Conservation (phyloP, 2,113 vertebrate species). For the Eolophus roseicapilla region DNA sequence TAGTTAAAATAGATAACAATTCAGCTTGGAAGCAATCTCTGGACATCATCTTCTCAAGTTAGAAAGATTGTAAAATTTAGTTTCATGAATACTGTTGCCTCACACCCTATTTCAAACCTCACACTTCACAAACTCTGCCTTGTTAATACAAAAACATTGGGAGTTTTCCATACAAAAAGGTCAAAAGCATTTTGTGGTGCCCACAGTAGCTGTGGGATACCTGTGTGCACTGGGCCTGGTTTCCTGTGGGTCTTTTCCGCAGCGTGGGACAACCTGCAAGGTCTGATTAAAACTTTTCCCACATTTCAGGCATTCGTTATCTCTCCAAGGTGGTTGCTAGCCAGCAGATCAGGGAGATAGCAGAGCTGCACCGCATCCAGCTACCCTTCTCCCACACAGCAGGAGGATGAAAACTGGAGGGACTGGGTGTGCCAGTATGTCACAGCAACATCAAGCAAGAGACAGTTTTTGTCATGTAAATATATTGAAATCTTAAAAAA, state of each 20-base stretch:
- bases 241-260: background rate
- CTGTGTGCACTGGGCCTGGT: fast-evolving
- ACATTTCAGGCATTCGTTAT: background rate
- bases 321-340: background rate
- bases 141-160: background rate
- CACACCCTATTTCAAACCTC: background rate
- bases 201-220: background rate
- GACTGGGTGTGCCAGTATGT: background rate
- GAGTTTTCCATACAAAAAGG: background rate
- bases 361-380: background rate
- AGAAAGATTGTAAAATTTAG: background rate
- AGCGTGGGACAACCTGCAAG: background rate
- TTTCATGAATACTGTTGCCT: fast-evolving
- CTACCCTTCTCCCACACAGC: background rate
- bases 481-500: background rate
- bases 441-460: background rate
- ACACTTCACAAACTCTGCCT: fast-evolving
- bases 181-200: background rate
- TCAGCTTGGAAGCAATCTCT: background rate
- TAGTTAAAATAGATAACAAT: background rate
- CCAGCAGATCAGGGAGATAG: background rate
- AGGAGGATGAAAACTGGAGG: background rate
- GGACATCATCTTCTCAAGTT: background rate
- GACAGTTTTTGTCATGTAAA: background rate
- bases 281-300: background rate